A percentile compares a stretch with the other conserved stretches of the same genome.
These are phyloP conservation scores for Phyllotreta cruciferae DNA, from an alignment of 2,888 invertebrate genomes.

Conservation along the genomic window DNA sequence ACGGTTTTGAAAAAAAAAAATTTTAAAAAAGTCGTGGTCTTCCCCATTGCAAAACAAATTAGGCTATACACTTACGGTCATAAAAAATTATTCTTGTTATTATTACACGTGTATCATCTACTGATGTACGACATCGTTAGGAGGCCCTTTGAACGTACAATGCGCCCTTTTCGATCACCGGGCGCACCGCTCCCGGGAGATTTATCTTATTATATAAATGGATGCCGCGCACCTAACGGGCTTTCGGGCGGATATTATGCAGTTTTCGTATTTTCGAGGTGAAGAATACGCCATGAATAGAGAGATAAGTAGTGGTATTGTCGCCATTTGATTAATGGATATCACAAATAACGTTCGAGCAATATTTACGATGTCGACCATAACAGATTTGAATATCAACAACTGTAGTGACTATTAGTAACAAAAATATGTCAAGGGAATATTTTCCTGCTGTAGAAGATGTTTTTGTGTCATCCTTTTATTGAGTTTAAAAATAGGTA, in stretches of 20 bases:
- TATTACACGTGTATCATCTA: slow-evolving; percentile 2
- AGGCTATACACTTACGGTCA: neutral
- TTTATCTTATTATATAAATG: slow-evolving; percentile 27
- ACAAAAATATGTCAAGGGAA: too few relatives aligned
- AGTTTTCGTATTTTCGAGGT: slow-evolving; percentile 14
- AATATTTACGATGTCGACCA: neutral
- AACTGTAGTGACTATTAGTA: too few relatives aligned
- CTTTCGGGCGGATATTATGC: slow-evolving; percentile 20
- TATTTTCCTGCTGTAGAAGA: too few relatives aligned
- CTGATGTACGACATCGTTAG: slow-evolving; percentile 24
- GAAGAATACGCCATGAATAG: slow-evolving; percentile 7
- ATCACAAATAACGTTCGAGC: slow-evolving; percentile 7
- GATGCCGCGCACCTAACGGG: slow-evolving; percentile 17
- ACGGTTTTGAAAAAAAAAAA: too few relatives aligned
- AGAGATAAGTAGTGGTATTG: slow-evolving; percentile 15
- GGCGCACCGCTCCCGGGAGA: slow-evolving; percentile 15
- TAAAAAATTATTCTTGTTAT: slow-evolving; percentile 4
- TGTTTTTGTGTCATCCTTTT: too few relatives aligned
- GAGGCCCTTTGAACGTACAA: slow-evolving; percentile 19
- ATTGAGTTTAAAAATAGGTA: too few relatives aligned
- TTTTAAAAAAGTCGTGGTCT: too few relatives aligned
- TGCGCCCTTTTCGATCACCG: slow-evolving; percentile 23
- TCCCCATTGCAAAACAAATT: too few relatives aligned
- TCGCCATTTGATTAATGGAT: slow-evolving; percentile 14
- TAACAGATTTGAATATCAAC: too few relatives aligned